phyloP scores from a whole-genome alignment of 2,888 invertebrate genomes.

The Mechanitis messenoides region DNA sequence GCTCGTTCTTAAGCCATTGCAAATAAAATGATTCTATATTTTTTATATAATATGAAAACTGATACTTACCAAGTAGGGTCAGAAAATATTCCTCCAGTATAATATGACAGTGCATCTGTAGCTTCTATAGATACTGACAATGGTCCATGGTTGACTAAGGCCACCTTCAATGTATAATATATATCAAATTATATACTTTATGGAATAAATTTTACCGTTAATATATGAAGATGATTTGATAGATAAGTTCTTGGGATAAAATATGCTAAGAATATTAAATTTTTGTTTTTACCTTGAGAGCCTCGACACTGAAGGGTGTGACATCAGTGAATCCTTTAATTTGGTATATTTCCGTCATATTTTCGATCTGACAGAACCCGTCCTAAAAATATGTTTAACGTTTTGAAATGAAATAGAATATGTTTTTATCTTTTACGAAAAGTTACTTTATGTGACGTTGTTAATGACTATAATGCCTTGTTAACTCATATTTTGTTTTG shows the following conservation, averaged over 20 bases:
- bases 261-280: neutral
- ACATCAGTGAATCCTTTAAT: conserved; percentile 91
- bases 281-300: conserved; percentile 74
- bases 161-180: conserved; percentile 64
- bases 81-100: conserved; percentile 53
- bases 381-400: conserved; percentile 74
- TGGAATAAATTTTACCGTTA: no score
- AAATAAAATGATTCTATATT: no score
- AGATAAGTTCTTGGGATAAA: no score
- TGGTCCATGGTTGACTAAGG: conserved; percentile 89
- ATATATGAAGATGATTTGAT: no score
- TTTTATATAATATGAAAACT: neutral
- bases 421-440: neutral
- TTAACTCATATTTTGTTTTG: neutral
- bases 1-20: no score
- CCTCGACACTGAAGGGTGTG: conserved; percentile 81
- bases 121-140: conserved; percentile 90
- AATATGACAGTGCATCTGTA: conserved; percentile 65
- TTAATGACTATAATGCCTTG: neutral
- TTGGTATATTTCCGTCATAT: conserved; percentile 78
- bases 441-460: neutral
- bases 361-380: conserved; percentile 86
- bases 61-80: conserved; percentile 47
- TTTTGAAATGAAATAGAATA: neutral
- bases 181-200: neutral